Conservation (phyloP, 2,888 invertebrate species). For the Encarsia formosa region DNA sequence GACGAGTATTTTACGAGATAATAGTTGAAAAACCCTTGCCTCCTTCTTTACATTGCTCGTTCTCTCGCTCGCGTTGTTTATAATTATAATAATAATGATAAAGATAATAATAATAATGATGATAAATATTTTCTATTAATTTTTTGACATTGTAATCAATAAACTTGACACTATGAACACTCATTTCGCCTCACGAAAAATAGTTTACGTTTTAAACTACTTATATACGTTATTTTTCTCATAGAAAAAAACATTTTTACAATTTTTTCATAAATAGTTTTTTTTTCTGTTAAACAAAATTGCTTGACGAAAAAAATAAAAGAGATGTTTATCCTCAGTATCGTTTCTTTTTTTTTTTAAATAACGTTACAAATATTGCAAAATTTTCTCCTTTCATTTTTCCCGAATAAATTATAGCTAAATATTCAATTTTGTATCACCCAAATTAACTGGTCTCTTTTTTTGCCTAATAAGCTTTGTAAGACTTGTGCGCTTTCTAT, state of each 20-base stretch:
- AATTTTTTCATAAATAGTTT: too few relatives aligned
- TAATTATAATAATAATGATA: too few relatives aligned
- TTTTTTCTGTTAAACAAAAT: too few relatives aligned
- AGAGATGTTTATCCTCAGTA: too few relatives aligned
- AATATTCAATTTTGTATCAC: neutral
- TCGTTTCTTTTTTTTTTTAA: conserved; percentile 4
- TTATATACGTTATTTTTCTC: neutral
- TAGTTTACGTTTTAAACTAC: neutral
- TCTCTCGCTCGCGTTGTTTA: conserved; percentile 18
- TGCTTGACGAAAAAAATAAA: too few relatives aligned
- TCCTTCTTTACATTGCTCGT: conserved; percentile 14
- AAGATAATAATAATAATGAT: too few relatives aligned
- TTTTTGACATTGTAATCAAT: conserved; percentile 15
- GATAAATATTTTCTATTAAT: too few relatives aligned
- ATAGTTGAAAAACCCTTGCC: neutral
- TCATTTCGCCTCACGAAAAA: conserved; percentile 20
- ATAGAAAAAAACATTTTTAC: conserved; percentile 1
- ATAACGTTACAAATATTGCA: conserved; percentile 7
- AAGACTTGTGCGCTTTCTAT: too few relatives aligned
- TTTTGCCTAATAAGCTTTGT: too few relatives aligned
- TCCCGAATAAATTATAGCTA: too few relatives aligned
- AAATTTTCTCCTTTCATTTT: too few relatives aligned
- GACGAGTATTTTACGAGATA: neutral
- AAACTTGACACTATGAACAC: conserved; percentile 20
- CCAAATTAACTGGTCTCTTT: conserved; percentile 2